These are phyloP conservation scores for Papilio glaucus DNA, from an alignment of 1,140 invertebrate species.

Conservation along the genomic window DNA sequence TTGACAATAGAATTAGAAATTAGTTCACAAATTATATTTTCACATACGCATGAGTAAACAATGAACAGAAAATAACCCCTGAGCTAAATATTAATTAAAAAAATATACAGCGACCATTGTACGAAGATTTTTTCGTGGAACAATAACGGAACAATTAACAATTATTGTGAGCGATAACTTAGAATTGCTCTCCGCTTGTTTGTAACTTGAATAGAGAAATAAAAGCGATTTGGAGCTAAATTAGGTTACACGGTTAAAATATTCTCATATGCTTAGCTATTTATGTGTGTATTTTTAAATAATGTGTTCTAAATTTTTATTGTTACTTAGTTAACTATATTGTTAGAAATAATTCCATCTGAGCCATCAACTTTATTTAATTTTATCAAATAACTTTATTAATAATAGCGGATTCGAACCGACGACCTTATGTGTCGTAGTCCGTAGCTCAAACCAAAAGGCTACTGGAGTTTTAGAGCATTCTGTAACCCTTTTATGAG, in stretches of 20 bases:
- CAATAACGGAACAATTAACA: slow-evolving; percentile 27
- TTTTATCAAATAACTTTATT: too few relatives aligned
- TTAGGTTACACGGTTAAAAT: slow-evolving; percentile 52
- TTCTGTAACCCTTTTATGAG: too few relatives aligned
- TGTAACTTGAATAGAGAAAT: slow-evolving; percentile 33
- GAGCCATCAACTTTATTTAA: too few relatives aligned
- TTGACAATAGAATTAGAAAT: slow-evolving; percentile 6
- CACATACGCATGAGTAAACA: background rate
- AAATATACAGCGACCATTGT: slow-evolving; percentile 25
- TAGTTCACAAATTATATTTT: slow-evolving; percentile 11
- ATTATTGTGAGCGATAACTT: slow-evolving; percentile 25
- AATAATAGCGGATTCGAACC: too few relatives aligned
- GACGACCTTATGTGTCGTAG: too few relatives aligned
- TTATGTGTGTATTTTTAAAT: background rate
- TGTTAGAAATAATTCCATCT: too few relatives aligned
- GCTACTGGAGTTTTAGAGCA: too few relatives aligned
- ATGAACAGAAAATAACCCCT: slow-evolving; percentile 14
- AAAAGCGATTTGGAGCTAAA: slow-evolving; percentile 40
- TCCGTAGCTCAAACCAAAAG: too few relatives aligned
- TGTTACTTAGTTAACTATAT: background rate
- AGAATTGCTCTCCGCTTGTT: background rate
- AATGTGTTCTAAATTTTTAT: background rate
- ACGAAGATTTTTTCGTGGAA: slow-evolving; percentile 1
- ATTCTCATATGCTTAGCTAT: slow-evolving; percentile 41
- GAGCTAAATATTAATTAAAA: background rate